Base-by-base conservation (phyloP, 2,888 invertebrate species). In the Chironomus tentans region DNA sequence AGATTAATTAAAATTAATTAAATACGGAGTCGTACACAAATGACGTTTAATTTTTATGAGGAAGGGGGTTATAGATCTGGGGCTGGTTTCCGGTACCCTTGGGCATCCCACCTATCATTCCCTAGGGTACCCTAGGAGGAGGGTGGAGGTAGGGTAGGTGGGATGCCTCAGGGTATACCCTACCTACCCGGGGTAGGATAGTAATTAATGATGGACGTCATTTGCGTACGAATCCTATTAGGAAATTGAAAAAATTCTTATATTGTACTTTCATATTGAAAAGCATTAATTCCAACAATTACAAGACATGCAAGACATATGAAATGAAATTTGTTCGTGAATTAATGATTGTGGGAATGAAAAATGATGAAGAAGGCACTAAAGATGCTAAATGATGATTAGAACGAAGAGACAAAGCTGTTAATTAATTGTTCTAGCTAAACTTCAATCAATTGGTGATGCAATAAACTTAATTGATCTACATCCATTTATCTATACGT, bases 391-490 rank as follows among this genome's bases (percentile, higher is more conserved):
- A 38, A 28, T 28, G 68, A 68, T 12, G 38, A 68, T n/a, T 38
- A 38, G 15, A 68, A 28, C 6, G n/a, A 15, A 71, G 71, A 50
- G 50, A 72, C n/a, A 22, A 71, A 56, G 71, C 46, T 71, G 61
- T 72, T 72, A 72, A 72, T 72, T 72, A 72, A 72, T 72, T 24
- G 72, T 46, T 28, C 46, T 62, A 72, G 72, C 61, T 62, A 38
- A 72, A 38, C 72, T 72, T 72, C 72, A 72, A 72, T 72, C 72
- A 72, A 72, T 71, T 72, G 72, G 48, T 28, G 72, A 72, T 72
- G 62, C 72, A 72, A 72, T 72, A 72, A 61, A 72, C 38, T 62
- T 72, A 72, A 72, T 72, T 50, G 71, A 62, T 61, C 28, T 24
- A 21, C 13, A 65, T 65, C n/a, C 21, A 24, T 65, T 13, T 24